Conservation (phyloP, 1,140 invertebrate species). For the Hycleus cichorii region DNA sequence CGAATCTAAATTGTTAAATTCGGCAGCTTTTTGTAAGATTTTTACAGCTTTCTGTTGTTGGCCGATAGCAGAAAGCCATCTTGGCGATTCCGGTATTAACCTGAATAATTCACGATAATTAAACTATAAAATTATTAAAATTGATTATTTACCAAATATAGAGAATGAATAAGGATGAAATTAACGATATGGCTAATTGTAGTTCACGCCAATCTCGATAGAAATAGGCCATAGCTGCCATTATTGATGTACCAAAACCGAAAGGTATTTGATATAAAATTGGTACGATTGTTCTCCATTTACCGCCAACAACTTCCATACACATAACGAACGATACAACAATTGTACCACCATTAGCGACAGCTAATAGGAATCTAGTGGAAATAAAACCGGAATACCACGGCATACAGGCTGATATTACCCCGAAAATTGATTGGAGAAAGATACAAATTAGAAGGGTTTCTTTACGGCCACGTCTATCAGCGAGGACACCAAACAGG, state of each 20-base stretch:
- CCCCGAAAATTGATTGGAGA: slow-evolving; percentile 51
- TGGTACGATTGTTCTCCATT: slow-evolving; percentile 59
- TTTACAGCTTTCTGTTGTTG: slow-evolving; percentile 56
- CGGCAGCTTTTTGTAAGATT: slow-evolving; percentile 60
- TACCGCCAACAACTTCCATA: slow-evolving; percentile 54
- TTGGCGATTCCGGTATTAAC: slow-evolving; percentile 70
- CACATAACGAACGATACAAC: slow-evolving; percentile 54
- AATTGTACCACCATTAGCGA: slow-evolving; percentile 65
- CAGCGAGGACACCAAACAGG: slow-evolving; percentile 45
- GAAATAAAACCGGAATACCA: slow-evolving; percentile 53
- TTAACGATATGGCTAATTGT: slow-evolving; percentile 63
- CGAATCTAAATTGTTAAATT: slow-evolving; percentile 32
- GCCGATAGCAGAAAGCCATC: slow-evolving; percentile 68
- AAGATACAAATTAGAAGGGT: slow-evolving; percentile 39
- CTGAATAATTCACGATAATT: slow-evolving; percentile 41
- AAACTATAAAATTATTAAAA: not conserved
- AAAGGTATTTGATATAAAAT: slow-evolving; percentile 65
- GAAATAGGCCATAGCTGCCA: slow-evolving; percentile 55
- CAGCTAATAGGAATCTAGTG: slow-evolving; percentile 58
- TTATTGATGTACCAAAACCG: slow-evolving; percentile 55
- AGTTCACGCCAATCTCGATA: slow-evolving; percentile 63
- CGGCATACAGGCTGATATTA: slow-evolving; percentile 52
- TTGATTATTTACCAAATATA: slow-evolving; percentile 53
- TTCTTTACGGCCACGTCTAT: slow-evolving; percentile 40
- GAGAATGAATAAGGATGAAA: slow-evolving; percentile 59